Evolutionary conservation across 2,888 invertebrate species (phyloP).

Genomic region (Tryphoninae sp.): DNA sequence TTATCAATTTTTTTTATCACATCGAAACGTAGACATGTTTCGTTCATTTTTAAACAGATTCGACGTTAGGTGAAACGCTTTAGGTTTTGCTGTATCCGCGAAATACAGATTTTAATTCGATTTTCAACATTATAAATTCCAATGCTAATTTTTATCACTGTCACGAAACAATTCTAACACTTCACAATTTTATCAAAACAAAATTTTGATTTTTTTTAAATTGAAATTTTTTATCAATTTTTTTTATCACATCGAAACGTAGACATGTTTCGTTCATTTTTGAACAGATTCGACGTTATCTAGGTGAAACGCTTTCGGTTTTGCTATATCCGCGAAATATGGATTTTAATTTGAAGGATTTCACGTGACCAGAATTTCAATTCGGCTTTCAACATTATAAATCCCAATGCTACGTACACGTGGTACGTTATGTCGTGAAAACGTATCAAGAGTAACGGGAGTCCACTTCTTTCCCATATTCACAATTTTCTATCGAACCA

Average conservation of each 20-base stretch:
- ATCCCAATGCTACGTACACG: not conserved
- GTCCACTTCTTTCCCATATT: not conserved
- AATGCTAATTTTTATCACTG: not conserved
- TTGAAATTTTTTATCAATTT: not conserved
- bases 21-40: not conserved
- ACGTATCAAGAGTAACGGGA: conserved; percentile 13
- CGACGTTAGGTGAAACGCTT: not conserved
- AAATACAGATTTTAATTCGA: not conserved
- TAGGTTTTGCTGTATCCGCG: not conserved
- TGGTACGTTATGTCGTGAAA: not conserved
- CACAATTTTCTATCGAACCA: conserved; percentile 1
- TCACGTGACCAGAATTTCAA: not conserved
- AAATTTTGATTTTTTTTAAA: too few species aligned
- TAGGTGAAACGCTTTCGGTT: not conserved
- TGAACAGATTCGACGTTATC: not conserved
- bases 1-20: not conserved
- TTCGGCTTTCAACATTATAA: not conserved
- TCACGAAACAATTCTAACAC: too few species aligned
- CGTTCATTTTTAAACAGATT: not conserved
- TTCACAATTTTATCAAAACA: too few species aligned
- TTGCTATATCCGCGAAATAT: not conserved
- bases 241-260: not conserved
- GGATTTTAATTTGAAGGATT: not conserved
- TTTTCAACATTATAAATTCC: not conserved
- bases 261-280: not conserved